phyloP scores from a whole-genome alignment of 2,888 invertebrate species.

The Diarsia mendica region DNA sequence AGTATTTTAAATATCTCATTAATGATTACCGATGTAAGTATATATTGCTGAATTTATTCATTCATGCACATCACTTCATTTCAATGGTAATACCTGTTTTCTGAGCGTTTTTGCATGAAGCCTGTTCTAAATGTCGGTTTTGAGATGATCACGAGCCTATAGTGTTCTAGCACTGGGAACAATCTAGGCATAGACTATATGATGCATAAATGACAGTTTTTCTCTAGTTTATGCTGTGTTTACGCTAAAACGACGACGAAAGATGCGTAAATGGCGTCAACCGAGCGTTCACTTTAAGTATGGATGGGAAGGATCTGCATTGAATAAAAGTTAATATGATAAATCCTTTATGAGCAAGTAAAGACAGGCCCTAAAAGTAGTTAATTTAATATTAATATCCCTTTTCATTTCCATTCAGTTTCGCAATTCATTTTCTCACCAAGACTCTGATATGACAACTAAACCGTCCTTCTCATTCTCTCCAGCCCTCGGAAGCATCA shows the following conservation, averaged over 20 bases:
- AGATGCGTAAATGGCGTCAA: not conserved
- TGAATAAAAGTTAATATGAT: not conserved
- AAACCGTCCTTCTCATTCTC: conserved; percentile 28
- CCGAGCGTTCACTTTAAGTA: not conserved
- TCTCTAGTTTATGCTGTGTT: too few relatives aligned
- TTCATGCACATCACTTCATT: conserved; percentile 23
- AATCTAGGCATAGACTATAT: too few relatives aligned
- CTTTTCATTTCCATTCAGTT: not conserved
- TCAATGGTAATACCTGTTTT: not conserved
- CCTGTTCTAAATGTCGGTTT: not conserved
- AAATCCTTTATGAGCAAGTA: not conserved
- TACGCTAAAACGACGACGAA: too few relatives aligned
- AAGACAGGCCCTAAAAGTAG: not conserved
- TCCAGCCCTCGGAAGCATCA: conserved; percentile 94
- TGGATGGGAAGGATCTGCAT: too few relatives aligned
- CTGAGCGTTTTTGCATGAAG: not conserved
- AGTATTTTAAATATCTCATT: conserved; percentile 50
- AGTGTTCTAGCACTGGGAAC: not conserved
- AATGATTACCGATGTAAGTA: conserved; percentile 53
- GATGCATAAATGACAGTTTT: too few relatives aligned
- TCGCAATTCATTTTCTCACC: conserved; percentile 11
- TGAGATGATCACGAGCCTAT: not conserved
- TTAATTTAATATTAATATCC: not conserved
- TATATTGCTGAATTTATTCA: conserved; percentile 16
- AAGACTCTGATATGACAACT: not conserved